phyloP scores from a whole-genome alignment of 2,113 vertebrate species.

The Corvus cornix region DNA sequence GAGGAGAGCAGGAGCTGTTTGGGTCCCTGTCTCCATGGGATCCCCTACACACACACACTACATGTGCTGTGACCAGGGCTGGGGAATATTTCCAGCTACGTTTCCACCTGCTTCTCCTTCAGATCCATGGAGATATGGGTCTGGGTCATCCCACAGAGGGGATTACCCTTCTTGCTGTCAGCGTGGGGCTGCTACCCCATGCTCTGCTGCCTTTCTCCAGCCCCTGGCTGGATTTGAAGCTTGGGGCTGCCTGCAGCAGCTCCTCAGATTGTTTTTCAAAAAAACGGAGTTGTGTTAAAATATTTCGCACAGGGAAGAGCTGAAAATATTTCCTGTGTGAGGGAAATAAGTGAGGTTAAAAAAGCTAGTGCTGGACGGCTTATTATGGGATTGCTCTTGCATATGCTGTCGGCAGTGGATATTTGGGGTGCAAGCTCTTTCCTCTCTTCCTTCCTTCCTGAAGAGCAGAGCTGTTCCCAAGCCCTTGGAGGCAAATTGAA shows the following conservation, averaged over 20 bases:
- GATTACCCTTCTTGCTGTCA: neutral
- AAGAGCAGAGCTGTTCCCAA: neutral
- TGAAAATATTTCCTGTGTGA: neutral
- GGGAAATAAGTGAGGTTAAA: neutral
- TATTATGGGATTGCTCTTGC: neutral
- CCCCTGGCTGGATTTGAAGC: neutral
- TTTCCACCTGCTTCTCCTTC: neutral
- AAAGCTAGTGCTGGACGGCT: neutral
- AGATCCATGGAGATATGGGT: neutral
- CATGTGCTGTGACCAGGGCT: neutral
- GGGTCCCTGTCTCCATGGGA: conserved; percentile 40
- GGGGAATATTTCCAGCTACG: neutral
- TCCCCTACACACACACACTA: neutral
- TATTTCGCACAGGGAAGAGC: neutral
- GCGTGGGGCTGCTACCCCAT: neutral
- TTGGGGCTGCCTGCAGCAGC: neutral
- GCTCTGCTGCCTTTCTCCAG: neutral
- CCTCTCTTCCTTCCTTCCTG: neutral
- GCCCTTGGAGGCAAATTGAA: neutral
- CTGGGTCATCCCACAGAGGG: neutral
- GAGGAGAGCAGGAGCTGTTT: conserved; percentile 30
- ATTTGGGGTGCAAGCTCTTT: neutral
- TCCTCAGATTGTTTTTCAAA: neutral
- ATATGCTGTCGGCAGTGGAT: fast-evolving
- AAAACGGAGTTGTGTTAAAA: neutral